These are phyloP conservation scores for Apotomis turbidana DNA, from an alignment of 2,888 invertebrate species.

Conservation along the genomic window DNA sequence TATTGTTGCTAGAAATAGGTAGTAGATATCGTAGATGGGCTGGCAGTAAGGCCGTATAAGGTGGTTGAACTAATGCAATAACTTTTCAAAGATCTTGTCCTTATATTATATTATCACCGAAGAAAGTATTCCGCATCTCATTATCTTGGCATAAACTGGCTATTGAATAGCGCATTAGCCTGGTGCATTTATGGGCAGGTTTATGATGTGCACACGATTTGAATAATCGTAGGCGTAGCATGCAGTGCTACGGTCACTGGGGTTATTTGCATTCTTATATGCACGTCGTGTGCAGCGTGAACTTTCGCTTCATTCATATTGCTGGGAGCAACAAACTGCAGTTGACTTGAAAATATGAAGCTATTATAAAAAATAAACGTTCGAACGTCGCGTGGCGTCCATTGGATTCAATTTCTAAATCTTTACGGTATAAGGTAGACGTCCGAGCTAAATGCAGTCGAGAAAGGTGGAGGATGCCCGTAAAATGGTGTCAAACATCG, in stretches of 20 bases:
- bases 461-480: not conserved
- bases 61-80: no score
- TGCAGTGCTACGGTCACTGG: conserved; percentile 73
- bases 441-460: not conserved
- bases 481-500: no score
- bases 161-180: conserved; percentile 32
- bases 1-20: not conserved
- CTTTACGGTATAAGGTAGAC: not conserved
- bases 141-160: conserved; percentile 13
- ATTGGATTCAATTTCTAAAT: not conserved
- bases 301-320: conserved; percentile 64
- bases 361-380: conserved; percentile 7
- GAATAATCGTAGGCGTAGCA: conserved; percentile 75
- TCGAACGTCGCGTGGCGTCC: conserved; percentile 11
- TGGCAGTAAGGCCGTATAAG: no score
- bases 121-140: conserved; percentile 46
- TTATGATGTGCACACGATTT: conserved; percentile 65
- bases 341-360: conserved; percentile 68
- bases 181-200: conserved; percentile 60
- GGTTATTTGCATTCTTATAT: conserved; percentile 68
- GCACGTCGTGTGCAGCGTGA: conserved; percentile 64
- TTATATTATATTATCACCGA: conserved; percentile 3
- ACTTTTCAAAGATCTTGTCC: no score
- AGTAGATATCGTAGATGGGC: no score
- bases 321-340: conserved; percentile 73